Conservation (phyloP, 2,113 vertebrate species). For the Tamias sibiricus region DNA sequence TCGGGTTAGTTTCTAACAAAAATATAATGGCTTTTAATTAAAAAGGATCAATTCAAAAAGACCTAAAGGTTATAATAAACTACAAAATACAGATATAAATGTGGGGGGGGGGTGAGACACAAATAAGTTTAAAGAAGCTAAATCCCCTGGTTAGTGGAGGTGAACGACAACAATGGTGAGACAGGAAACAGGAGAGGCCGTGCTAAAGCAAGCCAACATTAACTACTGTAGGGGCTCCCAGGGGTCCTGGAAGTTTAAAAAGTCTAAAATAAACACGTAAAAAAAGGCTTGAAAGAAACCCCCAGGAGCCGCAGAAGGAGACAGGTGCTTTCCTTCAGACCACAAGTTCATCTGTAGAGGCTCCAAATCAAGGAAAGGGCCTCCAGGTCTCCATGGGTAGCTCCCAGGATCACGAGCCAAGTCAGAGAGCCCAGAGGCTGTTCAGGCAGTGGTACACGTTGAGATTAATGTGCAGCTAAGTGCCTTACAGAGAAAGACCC, state of each 20-base stretch:
- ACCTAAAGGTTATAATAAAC: not conserved
- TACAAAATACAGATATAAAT: not conserved
- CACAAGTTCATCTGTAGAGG: not conserved
- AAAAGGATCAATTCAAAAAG: not conserved
- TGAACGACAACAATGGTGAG: not conserved
- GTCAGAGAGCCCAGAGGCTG: not conserved
- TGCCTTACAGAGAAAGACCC: not conserved
- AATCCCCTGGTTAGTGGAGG: not conserved
- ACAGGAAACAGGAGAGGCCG: fast-evolving
- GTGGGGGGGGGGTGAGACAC: too few relatives aligned
- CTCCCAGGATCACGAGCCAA: not conserved
- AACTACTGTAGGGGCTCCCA: not conserved
- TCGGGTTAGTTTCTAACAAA: not conserved
- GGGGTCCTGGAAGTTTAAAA: not conserved
- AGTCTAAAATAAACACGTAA: not conserved
- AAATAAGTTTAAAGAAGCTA: not conserved
- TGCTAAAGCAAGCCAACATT: not conserved
- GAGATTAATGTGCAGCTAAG: not conserved
- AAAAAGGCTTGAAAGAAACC: not conserved
- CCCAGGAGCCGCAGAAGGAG: not conserved
- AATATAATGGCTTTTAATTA: not conserved
- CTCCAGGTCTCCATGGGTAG: not conserved
- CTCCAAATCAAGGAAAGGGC: not conserved
- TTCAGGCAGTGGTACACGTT: not conserved
- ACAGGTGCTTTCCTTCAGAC: not conserved